phyloP scores from a whole-genome alignment of 2,113 vertebrate species.

The Heterocephalus glaber region DNA sequence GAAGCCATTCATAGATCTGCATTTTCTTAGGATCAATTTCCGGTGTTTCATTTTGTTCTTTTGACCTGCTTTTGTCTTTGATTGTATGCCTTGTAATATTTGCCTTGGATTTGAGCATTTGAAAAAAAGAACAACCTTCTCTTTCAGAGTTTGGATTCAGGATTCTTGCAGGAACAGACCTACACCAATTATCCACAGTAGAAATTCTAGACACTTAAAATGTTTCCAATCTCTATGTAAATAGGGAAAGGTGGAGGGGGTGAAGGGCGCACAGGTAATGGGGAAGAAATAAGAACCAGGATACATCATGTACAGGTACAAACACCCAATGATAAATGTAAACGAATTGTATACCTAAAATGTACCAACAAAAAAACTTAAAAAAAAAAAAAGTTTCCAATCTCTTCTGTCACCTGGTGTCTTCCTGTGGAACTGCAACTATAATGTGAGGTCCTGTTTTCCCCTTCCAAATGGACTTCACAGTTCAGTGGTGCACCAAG shows the following conservation, averaged over 20 bases:
- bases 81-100: background rate
- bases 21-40: background rate
- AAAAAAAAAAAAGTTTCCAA: background rate
- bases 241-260: no score
- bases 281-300: no score
- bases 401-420: background rate
- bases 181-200: background rate
- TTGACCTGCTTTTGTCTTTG: background rate
- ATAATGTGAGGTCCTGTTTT: background rate
- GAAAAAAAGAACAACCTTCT: background rate
- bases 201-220: background rate
- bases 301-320: no score
- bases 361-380: no score
- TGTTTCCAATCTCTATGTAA: background rate
- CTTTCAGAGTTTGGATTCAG: background rate
- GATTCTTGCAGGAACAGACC: background rate
- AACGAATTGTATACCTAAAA: no score
- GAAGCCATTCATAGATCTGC: background rate
- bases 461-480: background rate
- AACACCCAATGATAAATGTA: no score
- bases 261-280: no score
- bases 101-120: background rate
- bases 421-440: background rate
- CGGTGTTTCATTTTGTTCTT: background rate
- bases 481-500: background rate